phyloP scores from a whole-genome alignment of 2,888 invertebrate genomes.

The Vesta saturnalis region DNA sequence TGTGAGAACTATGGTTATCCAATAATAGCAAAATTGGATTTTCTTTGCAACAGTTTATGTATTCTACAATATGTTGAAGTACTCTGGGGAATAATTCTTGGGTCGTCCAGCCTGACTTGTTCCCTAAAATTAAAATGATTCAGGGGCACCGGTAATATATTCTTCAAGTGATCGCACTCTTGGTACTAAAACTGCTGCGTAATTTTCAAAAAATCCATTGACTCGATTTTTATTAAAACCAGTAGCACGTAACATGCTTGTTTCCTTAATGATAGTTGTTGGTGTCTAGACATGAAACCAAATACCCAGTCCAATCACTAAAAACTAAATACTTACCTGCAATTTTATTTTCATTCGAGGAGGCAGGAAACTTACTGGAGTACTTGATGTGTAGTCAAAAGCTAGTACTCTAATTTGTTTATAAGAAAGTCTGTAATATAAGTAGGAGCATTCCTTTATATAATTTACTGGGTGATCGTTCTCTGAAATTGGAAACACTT shows the following conservation, averaged over 20 bases:
- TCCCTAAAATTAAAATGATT: no score
- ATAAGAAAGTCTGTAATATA: background rate
- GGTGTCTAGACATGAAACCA: background rate
- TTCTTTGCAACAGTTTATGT: no score
- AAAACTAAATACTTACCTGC: background rate
- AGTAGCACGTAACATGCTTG: background rate
- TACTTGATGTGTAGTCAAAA: background rate
- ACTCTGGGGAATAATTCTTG: background rate
- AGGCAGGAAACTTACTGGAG: background rate
- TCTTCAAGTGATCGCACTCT: background rate
- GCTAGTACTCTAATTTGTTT: no score
- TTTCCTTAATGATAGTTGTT: background rate
- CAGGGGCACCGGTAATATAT: background rate
- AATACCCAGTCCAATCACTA: background rate
- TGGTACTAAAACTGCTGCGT: background rate
- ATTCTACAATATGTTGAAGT: background rate
- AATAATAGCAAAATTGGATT: no score
- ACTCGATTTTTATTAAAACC: background rate
- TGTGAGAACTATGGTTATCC: no score
- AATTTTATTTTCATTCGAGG: background rate
- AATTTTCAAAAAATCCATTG: background rate
- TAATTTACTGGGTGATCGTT: background rate
- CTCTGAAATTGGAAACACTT: background rate
- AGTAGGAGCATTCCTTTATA: background rate
- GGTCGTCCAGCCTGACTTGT: no score